phyloP scores from a whole-genome alignment of 1,140 invertebrate genomes.

The Babylonia areolata region DNA sequence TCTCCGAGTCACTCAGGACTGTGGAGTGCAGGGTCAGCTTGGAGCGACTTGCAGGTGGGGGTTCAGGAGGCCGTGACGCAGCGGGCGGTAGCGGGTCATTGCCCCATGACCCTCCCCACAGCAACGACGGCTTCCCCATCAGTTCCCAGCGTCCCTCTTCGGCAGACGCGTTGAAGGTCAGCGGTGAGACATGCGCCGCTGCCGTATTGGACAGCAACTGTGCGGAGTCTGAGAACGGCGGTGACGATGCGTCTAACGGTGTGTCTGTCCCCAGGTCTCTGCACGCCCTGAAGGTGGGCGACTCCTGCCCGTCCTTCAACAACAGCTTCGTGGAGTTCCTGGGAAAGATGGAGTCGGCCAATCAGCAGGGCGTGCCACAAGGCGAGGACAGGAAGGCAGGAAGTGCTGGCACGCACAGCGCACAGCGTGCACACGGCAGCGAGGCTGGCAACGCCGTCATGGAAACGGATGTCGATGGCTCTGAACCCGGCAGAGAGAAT shows the following conservation, averaged over 20 bases:
- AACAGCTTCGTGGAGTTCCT: background rate
- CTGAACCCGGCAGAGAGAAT: background rate
- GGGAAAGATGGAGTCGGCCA: background rate
- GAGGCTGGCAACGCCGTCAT: background rate
- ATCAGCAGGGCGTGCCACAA: background rate
- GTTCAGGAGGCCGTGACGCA: background rate
- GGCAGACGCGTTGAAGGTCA: too few relatives aligned
- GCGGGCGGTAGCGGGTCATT: background rate
- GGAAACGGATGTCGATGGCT: background rate
- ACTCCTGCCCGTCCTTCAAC: background rate
- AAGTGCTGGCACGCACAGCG: background rate
- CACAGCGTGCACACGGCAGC: background rate
- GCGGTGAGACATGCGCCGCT: too few relatives aligned
- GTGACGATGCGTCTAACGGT: background rate
- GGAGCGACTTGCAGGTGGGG: background rate
- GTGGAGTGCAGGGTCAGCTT: slow-evolving; percentile 26
- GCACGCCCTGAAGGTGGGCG: background rate
- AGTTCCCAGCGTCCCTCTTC: background rate
- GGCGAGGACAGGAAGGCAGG: background rate
- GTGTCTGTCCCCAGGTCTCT: background rate
- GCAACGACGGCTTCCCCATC: background rate
- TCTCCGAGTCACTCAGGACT: background rate
- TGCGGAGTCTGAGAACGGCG: background rate
- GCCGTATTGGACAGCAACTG: too few relatives aligned
- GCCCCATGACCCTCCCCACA: background rate